These are phyloP conservation scores for Coptotermes formosanus DNA, from an alignment of 1,140 invertebrate species.

Conservation along the genomic window DNA sequence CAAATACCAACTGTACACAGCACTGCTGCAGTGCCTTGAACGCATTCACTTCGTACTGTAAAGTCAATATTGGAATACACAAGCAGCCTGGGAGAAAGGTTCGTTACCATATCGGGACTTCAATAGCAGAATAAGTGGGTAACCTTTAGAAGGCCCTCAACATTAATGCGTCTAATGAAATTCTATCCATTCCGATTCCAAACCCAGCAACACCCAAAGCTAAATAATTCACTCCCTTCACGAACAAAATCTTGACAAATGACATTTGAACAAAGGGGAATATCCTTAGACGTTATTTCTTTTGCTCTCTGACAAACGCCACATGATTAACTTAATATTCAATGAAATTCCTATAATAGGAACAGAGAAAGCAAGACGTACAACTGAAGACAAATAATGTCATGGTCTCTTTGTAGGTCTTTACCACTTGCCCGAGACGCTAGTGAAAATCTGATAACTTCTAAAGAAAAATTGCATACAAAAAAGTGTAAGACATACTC, in stretches of 20 bases:
- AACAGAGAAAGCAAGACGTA: not conserved
- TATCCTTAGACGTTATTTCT: not conserved
- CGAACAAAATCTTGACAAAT: constrained; percentile 1
- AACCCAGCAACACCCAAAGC: not conserved
- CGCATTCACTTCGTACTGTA: not conserved
- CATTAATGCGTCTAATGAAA: not conserved
- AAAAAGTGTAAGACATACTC: too few relatives aligned
- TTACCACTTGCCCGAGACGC: not conserved
- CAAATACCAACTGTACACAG: not conserved
- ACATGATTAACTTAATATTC: not conserved
- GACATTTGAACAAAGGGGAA: not conserved
- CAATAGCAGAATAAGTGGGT: not conserved
- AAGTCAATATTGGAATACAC: not conserved
- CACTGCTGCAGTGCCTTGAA: not conserved
- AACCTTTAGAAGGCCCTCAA: not conserved
- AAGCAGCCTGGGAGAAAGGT: not conserved
- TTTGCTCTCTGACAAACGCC: not conserved
- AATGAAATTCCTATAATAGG: not conserved
- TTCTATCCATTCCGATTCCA: not conserved
- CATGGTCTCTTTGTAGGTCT: not conserved
- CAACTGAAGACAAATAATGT: not conserved
- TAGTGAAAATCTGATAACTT: not conserved
- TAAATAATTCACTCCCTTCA: not conserved
- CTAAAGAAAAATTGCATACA: not conserved
- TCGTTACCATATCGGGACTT: not conserved